Evolutionary conservation across 2,113 vertebrate genomes (phyloP).

Genomic region (Petroica traversi): DNA sequence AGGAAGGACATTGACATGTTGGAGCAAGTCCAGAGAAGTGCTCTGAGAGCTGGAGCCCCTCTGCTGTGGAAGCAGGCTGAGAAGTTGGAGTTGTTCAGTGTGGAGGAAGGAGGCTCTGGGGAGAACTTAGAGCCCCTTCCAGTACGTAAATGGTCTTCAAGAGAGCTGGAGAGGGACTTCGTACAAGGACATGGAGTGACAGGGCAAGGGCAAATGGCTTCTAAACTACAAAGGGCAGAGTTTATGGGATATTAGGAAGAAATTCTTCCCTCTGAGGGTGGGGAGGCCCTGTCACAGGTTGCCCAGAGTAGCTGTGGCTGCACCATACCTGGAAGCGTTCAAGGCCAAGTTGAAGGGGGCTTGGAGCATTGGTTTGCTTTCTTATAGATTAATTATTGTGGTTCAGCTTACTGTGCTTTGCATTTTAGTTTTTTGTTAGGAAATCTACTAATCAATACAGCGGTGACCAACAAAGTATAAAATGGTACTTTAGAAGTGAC

Average conservation of each 20-base stretch:
- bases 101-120: neutral
- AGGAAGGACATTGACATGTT: too few species aligned
- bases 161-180: neutral
- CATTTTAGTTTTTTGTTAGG: conserved; percentile 53
- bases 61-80: neutral
- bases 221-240: neutral
- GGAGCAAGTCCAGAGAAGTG: neutral
- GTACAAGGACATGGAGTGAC: neutral
- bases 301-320: neutral
- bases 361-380: neutral
- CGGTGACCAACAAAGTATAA: neutral
- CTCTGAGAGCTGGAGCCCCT: neutral
- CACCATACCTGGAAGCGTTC: neutral
- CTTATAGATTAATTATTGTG: conserved; percentile 20
- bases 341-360: neutral
- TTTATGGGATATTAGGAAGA: neutral
- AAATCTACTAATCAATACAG: conserved; percentile 51
- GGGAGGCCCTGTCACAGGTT: neutral
- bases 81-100: neutral
- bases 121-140: neutral
- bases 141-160: neutral
- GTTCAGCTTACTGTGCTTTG: neutral
- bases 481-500: neutral
- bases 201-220: neutral
- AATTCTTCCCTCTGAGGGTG: neutral